Evolutionary conservation across 1,140 invertebrate species (phyloP).

Genomic region (Zaprionus gabonicus): DNA sequence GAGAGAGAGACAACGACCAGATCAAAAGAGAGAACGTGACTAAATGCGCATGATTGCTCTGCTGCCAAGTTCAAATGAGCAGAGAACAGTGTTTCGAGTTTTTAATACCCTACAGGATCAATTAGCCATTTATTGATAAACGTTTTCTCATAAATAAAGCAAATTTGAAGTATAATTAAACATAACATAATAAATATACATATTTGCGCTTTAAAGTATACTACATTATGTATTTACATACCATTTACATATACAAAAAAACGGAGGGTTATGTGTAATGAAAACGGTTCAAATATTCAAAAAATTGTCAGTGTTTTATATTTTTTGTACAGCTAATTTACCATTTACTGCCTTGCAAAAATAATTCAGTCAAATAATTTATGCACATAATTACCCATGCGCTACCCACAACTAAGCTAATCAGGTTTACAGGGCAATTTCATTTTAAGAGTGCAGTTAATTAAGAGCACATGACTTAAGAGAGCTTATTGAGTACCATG

Average conservation of each 20-base stretch:
- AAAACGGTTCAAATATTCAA: too few species aligned
- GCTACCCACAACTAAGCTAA: not conserved
- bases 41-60: slow-evolving; percentile 50
- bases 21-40: slow-evolving; percentile 21
- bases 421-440: slow-evolving; percentile 9
- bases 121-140: not conserved
- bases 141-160: not conserved
- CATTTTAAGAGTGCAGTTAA: slow-evolving; percentile 3
- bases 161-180: not conserved
- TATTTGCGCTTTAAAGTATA: not conserved
- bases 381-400: not conserved
- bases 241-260: too few species aligned
- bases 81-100: not conserved
- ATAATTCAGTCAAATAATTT: not conserved
- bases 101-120: slow-evolving; percentile 6
- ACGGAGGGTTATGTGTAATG: too few species aligned
- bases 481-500: slow-evolving; percentile 26
- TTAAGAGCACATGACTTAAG: slow-evolving; percentile 34
- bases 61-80: slow-evolving; percentile 9
- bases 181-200: not conserved
- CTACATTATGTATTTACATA: not conserved
- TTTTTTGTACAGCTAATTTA: not conserved
- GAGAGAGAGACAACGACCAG: slow-evolving; percentile 35
- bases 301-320: not conserved
- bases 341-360: not conserved